These are phyloP conservation scores for Redunca redunca DNA, from an alignment of 2,113 vertebrate species.

Conservation along the genomic window DNA sequence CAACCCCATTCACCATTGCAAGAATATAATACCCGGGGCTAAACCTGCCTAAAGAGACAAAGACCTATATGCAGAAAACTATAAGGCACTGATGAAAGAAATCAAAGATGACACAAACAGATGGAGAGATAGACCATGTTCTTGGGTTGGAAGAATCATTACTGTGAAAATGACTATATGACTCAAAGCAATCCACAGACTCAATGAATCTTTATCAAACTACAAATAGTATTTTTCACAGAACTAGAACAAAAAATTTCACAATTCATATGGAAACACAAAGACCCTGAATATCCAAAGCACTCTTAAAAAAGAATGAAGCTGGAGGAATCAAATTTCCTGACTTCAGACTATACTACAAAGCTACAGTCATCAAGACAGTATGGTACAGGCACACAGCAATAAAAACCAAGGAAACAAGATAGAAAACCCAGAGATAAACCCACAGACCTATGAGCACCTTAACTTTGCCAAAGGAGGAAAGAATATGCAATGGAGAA, in stretches of 20 bases:
- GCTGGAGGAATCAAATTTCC: neutral
- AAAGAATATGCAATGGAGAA: neutral
- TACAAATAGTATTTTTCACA: neutral
- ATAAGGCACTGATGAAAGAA: neutral
- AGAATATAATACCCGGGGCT: neutral
- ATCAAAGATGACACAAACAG: neutral
- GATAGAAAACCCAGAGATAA: neutral
- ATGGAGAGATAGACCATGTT: neutral
- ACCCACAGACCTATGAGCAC: neutral
- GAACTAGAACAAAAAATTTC: neutral
- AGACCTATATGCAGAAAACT: neutral
- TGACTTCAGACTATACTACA: neutral
- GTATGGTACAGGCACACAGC: neutral
- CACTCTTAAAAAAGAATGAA: neutral
- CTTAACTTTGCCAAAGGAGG: neutral
- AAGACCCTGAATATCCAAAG: neutral
- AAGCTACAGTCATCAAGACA: neutral
- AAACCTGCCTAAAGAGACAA: neutral
- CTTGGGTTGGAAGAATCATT: neutral
- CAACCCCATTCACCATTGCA: neutral
- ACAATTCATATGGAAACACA: neutral
- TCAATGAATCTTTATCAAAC: neutral
- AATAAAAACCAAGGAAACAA: neutral
- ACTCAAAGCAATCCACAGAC: neutral
- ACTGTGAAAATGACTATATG: neutral